Evolutionary conservation across 2,888 invertebrate species (phyloP).

Genomic region (Thyatira batis): DNA sequence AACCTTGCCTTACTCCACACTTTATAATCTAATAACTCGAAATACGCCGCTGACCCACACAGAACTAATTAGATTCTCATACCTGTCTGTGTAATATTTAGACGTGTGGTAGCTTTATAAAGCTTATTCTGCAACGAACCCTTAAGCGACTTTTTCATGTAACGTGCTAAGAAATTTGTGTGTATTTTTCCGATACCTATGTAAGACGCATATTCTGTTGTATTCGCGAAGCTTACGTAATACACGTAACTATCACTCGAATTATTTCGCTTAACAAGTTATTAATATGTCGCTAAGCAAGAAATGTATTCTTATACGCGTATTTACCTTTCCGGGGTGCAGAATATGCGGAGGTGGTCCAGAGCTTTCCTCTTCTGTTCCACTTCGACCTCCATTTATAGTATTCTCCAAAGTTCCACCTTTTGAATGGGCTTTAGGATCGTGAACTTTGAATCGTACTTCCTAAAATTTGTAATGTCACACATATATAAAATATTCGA

Average conservation of each 20-base stretch:
- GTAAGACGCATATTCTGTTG: no score
- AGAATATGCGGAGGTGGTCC: slow-evolving; percentile 88
- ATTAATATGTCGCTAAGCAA: slow-evolving; percentile 10
- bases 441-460: slow-evolving; percentile 97
- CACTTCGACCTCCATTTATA: slow-evolving; percentile 90
- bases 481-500: neutral
- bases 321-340: slow-evolving; percentile 90
- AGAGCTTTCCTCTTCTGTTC: slow-evolving; percentile 84
- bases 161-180: no score
- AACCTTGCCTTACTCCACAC: no score
- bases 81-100: no score
- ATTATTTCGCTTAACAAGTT: neutral
- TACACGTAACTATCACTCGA: neutral
- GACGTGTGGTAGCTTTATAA: no score
- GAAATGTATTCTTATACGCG: neutral
- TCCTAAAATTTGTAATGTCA: slow-evolving; percentile 82
- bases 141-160: no score
- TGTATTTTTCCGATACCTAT: no score
- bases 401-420: slow-evolving; percentile 95
- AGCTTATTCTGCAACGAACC: no score
- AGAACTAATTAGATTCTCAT: no score
- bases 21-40: no score
- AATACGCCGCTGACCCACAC: no score
- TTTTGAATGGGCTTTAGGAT: slow-evolving; percentile 96
- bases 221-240: no score